Evolutionary conservation across 2,113 vertebrate species (phyloP).

Genomic region (Anser brachyrhynchus): DNA sequence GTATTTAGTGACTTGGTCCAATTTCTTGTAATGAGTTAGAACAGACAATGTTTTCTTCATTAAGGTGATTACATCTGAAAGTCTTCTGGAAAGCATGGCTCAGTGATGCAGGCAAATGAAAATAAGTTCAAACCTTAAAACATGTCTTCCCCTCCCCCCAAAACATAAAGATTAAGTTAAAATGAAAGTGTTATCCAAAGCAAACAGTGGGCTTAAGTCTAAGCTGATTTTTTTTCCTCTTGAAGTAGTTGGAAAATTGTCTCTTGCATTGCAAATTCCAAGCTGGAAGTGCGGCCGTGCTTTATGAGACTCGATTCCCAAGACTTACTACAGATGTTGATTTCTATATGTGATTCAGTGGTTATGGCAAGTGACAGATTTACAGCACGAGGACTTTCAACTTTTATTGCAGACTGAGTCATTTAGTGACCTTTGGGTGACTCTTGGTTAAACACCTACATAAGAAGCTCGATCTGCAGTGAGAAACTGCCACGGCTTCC

Average conservation of each 20-base stretch:
- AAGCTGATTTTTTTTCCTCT: not conserved
- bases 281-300: not conserved
- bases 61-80: not conserved
- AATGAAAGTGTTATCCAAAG: not conserved
- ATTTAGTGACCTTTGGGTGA: not conserved
- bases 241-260: not conserved
- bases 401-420: slow-evolving; percentile 3
- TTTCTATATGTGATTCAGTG: not conserved
- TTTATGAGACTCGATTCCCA: not conserved
- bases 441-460: not conserved
- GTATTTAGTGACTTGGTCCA: not conserved
- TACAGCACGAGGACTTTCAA: not conserved
- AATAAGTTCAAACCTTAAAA: not conserved
- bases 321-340: not conserved
- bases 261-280: not conserved
- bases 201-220: not conserved
- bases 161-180: not conserved
- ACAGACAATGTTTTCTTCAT: not conserved
- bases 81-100: not conserved
- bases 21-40: not conserved
- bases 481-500: not conserved
- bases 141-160: not conserved
- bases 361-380: not conserved
- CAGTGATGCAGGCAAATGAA: not conserved
- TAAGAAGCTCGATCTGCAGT: fast-evolving